These are phyloP conservation scores for Andricus quercusramuli DNA, from an alignment of 2,888 invertebrate species.

Conservation along the genomic window DNA sequence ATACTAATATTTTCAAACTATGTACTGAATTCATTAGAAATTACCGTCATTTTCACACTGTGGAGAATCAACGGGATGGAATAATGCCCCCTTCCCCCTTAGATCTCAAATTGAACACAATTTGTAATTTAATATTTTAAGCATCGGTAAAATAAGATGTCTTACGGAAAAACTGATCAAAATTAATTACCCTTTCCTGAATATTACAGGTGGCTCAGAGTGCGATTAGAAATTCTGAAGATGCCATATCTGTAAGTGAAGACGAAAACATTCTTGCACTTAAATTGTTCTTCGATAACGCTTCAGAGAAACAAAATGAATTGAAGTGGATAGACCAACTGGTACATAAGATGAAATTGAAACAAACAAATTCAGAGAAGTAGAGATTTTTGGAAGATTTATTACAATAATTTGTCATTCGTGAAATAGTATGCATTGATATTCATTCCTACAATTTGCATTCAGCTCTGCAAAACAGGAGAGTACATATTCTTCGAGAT, in stretches of 20 bases:
- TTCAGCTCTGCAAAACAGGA: not conserved
- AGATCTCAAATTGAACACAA: too few species aligned
- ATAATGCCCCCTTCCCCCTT: too few species aligned
- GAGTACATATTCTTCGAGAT: not conserved
- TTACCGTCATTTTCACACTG: too few species aligned
- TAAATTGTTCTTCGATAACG: constrained; percentile 65
- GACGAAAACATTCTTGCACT: constrained; percentile 42
- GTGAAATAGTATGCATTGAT: not conserved
- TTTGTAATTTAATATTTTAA: too few species aligned
- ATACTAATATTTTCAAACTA: too few species aligned
- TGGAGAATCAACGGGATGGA: too few species aligned
- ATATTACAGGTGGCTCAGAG: not conserved
- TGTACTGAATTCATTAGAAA: too few species aligned
- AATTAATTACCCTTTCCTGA: not conserved
- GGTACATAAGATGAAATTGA: constrained; percentile 47
- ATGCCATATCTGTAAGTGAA: not conserved
- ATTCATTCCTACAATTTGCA: not conserved
- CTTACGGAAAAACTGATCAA: too few species aligned
- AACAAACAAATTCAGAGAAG: not conserved
- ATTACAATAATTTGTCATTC: not conserved
- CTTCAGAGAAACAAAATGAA: constrained; percentile 64
- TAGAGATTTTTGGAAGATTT: constrained; percentile 1
- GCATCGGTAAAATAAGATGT: too few species aligned
- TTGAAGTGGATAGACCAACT: constrained; percentile 70
- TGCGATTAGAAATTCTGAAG: not conserved